Evolutionary conservation across 2,113 vertebrate genomes (phyloP).

Genomic region (Cromileptes altivelis): DNA sequence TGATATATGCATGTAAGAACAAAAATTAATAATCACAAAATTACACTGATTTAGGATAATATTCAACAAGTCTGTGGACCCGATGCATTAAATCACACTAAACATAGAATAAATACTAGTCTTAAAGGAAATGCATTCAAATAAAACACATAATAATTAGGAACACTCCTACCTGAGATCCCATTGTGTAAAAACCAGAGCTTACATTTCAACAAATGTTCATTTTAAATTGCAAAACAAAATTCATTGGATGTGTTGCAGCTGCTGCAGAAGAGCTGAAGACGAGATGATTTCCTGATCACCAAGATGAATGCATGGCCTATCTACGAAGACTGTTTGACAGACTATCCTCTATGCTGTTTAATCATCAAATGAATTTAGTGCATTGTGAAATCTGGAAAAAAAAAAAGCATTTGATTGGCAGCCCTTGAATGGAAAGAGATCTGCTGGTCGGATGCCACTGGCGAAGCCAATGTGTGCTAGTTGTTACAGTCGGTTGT

Average conservation of each 20-base stretch:
- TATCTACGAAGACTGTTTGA: slow-evolving; percentile 2
- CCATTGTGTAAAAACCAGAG: not conserved
- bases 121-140: slow-evolving; percentile 16
- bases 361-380: not conserved
- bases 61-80: not conserved
- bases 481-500: not conserved
- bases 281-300: slow-evolving; percentile 6
- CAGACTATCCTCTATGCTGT: not conserved
- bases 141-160: slow-evolving; percentile 10
- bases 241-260: slow-evolving; percentile 20
- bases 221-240: slow-evolving; percentile 25
- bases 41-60: not conserved
- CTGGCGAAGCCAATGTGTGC: not conserved
- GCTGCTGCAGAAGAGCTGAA: slow-evolving; percentile 26
- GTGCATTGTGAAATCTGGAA: not conserved
- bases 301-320: slow-evolving; percentile 4
- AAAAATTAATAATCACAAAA: not conserved
- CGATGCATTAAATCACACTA: slow-evolving; percentile 10
- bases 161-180: slow-evolving; percentile 8
- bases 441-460: not conserved
- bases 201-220: slow-evolving; percentile 3
- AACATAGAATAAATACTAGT: slow-evolving; percentile 37
- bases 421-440: not conserved
- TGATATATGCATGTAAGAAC: not conserved
- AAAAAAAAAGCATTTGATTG: not conserved